These are phyloP conservation scores for Microchirus variegatus DNA, from an alignment of 2,797 vertebrate genomes.

Conservation along the genomic window DNA sequence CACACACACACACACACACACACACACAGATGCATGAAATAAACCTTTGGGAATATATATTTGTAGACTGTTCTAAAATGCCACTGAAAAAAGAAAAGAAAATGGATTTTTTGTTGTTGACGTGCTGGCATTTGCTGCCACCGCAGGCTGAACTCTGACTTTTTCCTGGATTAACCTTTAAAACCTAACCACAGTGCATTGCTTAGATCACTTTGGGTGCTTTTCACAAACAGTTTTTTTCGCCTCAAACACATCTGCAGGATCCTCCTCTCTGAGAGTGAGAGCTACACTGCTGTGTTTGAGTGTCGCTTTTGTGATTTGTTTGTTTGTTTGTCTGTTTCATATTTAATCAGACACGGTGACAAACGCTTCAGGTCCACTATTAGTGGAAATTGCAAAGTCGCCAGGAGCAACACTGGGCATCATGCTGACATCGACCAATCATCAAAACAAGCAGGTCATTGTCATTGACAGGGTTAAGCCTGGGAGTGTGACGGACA, in stretches of 20 bases:
- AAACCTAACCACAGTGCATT: too few species aligned
- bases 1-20: neutral
- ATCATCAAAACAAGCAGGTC: conserved; percentile 90
- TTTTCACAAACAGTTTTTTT: too few species aligned
- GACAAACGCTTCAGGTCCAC: conserved; percentile 89
- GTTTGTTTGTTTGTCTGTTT: neutral
- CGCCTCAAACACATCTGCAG: too few species aligned
- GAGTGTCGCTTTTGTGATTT: too few species aligned
- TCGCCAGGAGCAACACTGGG: conserved; percentile 89
- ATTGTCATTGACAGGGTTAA: conserved; percentile 95
- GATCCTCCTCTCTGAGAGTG: too few species aligned
- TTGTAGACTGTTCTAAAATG: conserved; percentile 13
- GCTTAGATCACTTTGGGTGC: too few species aligned
- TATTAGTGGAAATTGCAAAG: conserved; percentile 94
- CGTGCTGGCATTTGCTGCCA: conserved; percentile 18
- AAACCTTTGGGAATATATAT: neutral
- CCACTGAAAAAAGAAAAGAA: conserved; percentile 19
- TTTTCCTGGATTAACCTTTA: neutral
- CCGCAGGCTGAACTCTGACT: conserved; percentile 23
- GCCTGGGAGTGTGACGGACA: conserved; percentile 94
- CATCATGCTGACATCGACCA: conserved; percentile 87
- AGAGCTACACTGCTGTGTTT: too few species aligned
- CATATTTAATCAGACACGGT: conserved; percentile 82
- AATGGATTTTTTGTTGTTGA: conserved; percentile 17
- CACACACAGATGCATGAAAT: neutral